Base-by-base conservation (phyloP, 2,888 invertebrate species). In the Pyralis farinalis region DNA sequence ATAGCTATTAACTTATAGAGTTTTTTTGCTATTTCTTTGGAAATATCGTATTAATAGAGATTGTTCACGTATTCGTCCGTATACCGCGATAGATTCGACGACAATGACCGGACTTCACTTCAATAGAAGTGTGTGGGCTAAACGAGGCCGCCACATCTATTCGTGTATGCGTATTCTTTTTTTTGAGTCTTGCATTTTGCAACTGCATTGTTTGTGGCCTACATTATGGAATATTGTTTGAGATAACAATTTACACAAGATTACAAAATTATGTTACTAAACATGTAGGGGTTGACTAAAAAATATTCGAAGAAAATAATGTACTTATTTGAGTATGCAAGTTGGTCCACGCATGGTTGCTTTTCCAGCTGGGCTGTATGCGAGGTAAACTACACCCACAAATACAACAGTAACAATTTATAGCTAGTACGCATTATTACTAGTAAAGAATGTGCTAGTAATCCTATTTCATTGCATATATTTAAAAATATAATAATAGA, bases 71-170 rank as follows among this genome's bases (percentile, higher is more conserved):
- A 52, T 55, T 53, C 54, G 51, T 56, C 56, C 59, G 56, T 60
- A 50, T 55, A 52, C 51, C 47, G 50, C 54, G 58, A 56, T 51
- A 39, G 52, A 49, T 51, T 60, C 55, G 57, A 66, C 70, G 75
- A 75, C 80, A 83, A 80, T 83, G 80, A 79, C 78, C 81, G 75
- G 65, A 59, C 65, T 59, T 47, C 53, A 59, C 65, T 59, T 49
- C 54, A 63, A 55, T 56, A 63, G 53, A 53, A 46, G 50, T 63
- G 78, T 70, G 84, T 84, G 69, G 83, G 85, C 46, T 49, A 65
- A 71, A 67, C 71, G 75, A 84, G 83, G 85, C 63, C 76, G 66
- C 66, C 65, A 65, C 66, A 68, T 58, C 51, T 58, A 54, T 65
- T 63, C 53, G 59, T 59, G 56, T 63, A 65, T 61, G 58, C 55